phyloP scores from a whole-genome alignment of 2,797 vertebrate genomes.

The Syngnathus acus region DNA sequence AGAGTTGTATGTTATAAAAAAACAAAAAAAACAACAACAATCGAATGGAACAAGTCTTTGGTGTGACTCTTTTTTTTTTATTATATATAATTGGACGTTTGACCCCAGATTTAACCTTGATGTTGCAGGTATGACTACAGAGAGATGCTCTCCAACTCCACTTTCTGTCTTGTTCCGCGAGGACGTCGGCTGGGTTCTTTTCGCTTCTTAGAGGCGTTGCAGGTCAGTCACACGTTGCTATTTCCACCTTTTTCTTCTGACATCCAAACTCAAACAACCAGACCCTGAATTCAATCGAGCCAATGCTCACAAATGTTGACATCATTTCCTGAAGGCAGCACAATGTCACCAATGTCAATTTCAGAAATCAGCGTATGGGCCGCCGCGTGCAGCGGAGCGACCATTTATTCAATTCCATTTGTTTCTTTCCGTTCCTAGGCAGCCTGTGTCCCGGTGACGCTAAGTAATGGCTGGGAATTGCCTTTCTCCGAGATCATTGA shows the following conservation, averaged over 20 bases:
- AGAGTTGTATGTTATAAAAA: too few species aligned
- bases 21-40: too few species aligned
- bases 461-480: constrained; percentile 98
- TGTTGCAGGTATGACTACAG: constrained; percentile 90
- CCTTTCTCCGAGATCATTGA: constrained; percentile 98
- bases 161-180: constrained; percentile 97
- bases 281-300: too few species aligned
- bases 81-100: background rate
- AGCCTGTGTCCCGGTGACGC: constrained; percentile 95
- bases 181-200: constrained; percentile 97
- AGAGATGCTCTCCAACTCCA: constrained; percentile 99
- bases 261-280: too few species aligned
- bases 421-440: constrained; percentile 69
- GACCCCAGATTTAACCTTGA: background rate
- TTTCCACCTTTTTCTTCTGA: background rate
- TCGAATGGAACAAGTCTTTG: background rate
- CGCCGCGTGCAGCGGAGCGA: too few species aligned
- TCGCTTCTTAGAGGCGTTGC: constrained; percentile 96
- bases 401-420: background rate
- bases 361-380: too few species aligned
- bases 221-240: constrained; percentile 74
- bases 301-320: too few species aligned
- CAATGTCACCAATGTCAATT: too few species aligned
- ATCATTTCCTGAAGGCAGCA: too few species aligned
- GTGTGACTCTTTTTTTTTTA: background rate